phyloP scores from a whole-genome alignment of 2,797 vertebrate species.

The Carcharodon carcharias region DNA sequence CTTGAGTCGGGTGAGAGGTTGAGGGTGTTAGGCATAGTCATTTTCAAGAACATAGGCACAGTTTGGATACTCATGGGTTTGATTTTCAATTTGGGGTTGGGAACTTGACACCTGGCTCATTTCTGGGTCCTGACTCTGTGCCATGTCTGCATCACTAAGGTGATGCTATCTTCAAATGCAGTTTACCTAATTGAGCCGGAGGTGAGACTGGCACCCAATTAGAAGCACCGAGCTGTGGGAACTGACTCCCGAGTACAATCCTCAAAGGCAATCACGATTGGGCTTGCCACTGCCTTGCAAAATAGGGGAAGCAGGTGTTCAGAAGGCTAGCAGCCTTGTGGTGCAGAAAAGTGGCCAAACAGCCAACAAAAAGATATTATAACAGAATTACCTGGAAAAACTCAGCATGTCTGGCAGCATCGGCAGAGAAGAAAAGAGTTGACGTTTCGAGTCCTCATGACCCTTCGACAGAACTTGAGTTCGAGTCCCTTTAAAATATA shows the following conservation, averaged over 20 bases:
- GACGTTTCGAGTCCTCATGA: too few relatives aligned
- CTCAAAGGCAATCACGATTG: neutral
- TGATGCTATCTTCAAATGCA: neutral
- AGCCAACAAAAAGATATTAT: too few relatives aligned
- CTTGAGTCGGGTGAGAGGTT: neutral
- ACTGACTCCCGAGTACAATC: neutral
- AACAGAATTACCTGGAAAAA: too few relatives aligned
- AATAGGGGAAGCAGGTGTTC: too few relatives aligned
- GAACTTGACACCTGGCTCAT: too few relatives aligned
- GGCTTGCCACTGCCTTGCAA: too few relatives aligned
- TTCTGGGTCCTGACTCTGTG: neutral
- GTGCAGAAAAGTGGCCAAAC: too few relatives aligned
- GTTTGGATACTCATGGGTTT: neutral
- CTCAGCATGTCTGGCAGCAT: too few relatives aligned
- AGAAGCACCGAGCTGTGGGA: neutral
- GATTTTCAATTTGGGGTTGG: neutral
- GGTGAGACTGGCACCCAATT: neutral
- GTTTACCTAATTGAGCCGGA: neutral
- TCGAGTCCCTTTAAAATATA: too few relatives aligned
- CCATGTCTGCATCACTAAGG: neutral
- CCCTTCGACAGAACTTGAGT: too few relatives aligned
- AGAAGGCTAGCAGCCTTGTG: too few relatives aligned
- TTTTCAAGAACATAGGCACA: neutral
- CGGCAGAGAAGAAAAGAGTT: too few relatives aligned
- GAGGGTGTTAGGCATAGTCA: neutral